phyloP scores from a whole-genome alignment of 2,797 vertebrate species.

The Typhlichthys subterraneus region DNA sequence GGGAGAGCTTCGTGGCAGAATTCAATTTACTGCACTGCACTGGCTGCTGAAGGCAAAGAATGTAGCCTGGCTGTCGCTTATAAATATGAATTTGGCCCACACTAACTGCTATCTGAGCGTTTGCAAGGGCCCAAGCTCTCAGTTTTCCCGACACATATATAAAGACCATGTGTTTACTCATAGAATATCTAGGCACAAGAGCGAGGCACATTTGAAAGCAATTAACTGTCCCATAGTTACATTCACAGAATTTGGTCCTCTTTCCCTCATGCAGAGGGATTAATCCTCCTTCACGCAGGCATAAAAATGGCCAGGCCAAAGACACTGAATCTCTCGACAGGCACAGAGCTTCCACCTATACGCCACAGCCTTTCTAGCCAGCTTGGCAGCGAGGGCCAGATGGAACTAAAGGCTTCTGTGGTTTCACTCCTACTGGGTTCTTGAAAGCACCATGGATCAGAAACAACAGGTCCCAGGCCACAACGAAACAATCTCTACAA shows the following conservation, averaged over 20 bases:
- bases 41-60: slow-evolving; percentile 70
- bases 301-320: slow-evolving; percentile 50
- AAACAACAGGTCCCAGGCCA: slow-evolving; percentile 55
- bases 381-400: slow-evolving; percentile 57
- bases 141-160: slow-evolving; percentile 38
- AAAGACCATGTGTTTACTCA: slow-evolving; percentile 55
- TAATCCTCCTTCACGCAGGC: slow-evolving; percentile 30
- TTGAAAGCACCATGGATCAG: slow-evolving; percentile 65
- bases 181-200: slow-evolving; percentile 35
- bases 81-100: slow-evolving; percentile 75
- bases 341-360: slow-evolving; percentile 50
- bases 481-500: slow-evolving; percentile 21
- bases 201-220: slow-evolving; percentile 31
- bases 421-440: slow-evolving; percentile 43
- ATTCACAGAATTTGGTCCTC: slow-evolving; percentile 40
- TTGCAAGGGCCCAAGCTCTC: slow-evolving; percentile 51
- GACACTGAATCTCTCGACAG: slow-evolving; percentile 59
- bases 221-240: slow-evolving; percentile 35
- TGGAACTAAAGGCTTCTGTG: slow-evolving; percentile 44
- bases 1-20: slow-evolving; percentile 68
- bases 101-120: slow-evolving; percentile 63
- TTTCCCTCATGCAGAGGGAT: slow-evolving; percentile 42
- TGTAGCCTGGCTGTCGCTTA: slow-evolving; percentile 65
- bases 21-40: slow-evolving; percentile 77
- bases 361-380: slow-evolving; percentile 29